phyloP scores from a whole-genome alignment of 2,888 invertebrate genomes.

The Oegoconia quadripuncta region DNA sequence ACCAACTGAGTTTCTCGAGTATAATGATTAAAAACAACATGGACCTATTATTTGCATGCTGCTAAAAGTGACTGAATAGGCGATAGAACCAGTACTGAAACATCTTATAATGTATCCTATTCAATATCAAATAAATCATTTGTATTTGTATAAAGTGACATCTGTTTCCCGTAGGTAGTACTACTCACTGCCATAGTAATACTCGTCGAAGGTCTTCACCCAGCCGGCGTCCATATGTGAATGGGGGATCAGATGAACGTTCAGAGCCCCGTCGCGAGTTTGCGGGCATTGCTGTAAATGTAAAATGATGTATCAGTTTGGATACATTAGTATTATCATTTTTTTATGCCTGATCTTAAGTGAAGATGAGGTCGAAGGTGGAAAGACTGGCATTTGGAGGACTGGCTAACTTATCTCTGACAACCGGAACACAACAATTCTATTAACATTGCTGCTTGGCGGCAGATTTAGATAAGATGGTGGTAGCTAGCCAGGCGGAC shows the following conservation, averaged over 20 bases:
- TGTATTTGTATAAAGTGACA: background rate
- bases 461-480: too few relatives aligned
- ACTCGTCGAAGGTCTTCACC: conserved; percentile 91
- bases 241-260: conserved; percentile 80
- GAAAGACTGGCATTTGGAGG: too few relatives aligned
- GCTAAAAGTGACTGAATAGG: too few relatives aligned
- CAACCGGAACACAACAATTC: too few relatives aligned
- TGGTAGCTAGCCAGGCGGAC: too few relatives aligned
- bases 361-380: background rate
- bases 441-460: too few relatives aligned
- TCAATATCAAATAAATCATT: background rate
- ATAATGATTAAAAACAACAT: too few relatives aligned
- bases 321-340: background rate
- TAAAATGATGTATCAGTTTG: too few relatives aligned
- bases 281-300: conserved; percentile 58
- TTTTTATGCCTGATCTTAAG: background rate
- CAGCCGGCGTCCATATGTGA: conserved; percentile 93
- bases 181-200: conserved; percentile 84
- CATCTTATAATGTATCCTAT: background rate
- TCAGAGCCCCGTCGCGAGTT: conserved; percentile 60
- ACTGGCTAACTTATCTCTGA: too few relatives aligned
- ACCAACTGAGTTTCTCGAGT: too few relatives aligned
- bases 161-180: background rate
- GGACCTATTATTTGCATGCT: too few relatives aligned
- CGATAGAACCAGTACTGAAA: too few relatives aligned